These are phyloP conservation scores for Ranitomeya variabilis DNA, from an alignment of 2,113 vertebrate species.

Conservation along the genomic window DNA sequence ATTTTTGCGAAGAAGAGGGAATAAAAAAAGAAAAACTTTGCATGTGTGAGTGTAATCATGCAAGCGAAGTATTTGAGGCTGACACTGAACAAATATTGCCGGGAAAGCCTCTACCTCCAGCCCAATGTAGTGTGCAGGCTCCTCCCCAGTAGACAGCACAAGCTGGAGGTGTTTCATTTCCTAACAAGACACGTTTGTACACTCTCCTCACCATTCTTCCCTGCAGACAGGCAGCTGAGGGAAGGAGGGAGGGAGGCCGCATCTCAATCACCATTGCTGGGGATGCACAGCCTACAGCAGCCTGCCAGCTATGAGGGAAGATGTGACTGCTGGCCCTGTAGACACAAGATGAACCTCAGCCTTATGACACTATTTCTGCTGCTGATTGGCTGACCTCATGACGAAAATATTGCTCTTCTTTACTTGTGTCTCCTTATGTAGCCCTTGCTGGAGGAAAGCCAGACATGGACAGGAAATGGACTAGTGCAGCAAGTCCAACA, in stretches of 20 bases:
- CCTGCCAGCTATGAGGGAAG: neutral
- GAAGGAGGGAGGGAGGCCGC: neutral
- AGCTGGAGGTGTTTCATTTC: slow-evolving; percentile 69
- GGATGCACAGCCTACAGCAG: slow-evolving; percentile 14
- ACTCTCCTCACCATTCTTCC: neutral
- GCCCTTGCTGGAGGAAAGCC: slow-evolving; percentile 81
- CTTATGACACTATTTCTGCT: neutral
- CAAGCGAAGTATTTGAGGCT: slow-evolving; percentile 34
- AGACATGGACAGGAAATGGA: slow-evolving; percentile 75
- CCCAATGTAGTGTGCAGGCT: slow-evolving; percentile 47
- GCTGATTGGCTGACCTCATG: slow-evolving; percentile 6
- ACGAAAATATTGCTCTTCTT: slow-evolving; percentile 50
- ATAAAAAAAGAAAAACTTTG: slow-evolving; percentile 18
- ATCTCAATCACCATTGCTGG: slow-evolving; percentile 1
- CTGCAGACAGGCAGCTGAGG: slow-evolving; percentile 11
- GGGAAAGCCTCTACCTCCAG: slow-evolving; percentile 44
- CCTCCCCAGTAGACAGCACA: slow-evolving; percentile 48
- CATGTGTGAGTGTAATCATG: slow-evolving; percentile 28
- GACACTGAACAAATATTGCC: slow-evolving; percentile 32
- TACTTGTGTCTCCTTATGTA: slow-evolving; percentile 67
- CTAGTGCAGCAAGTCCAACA: slow-evolving; percentile 81
- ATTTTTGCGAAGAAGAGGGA: slow-evolving; percentile 5
- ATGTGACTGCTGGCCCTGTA: neutral
- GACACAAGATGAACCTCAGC: neutral
- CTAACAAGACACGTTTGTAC: slow-evolving; percentile 41